A percentile compares a stretch with the other conserved stretches of the same genome.
Conservation (phyloP, 2,113 vertebrate genomes). For the Phylloscopus trochilus region DNA sequence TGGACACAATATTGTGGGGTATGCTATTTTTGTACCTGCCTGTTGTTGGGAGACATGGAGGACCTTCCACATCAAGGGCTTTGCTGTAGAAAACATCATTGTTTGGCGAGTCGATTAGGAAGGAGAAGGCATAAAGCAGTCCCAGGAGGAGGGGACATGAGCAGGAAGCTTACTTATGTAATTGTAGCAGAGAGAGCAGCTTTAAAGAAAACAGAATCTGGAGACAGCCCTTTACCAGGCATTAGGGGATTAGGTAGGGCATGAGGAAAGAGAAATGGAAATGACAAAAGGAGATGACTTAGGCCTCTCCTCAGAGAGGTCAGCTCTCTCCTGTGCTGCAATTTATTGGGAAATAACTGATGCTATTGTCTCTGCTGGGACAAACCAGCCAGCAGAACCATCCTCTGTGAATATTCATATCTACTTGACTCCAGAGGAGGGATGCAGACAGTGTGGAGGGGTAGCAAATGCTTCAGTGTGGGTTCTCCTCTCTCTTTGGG, state of each 20-base stretch:
- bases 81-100: background rate
- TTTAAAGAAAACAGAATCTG: constrained; percentile 4
- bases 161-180: background rate
- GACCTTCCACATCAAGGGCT: background rate
- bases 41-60: background rate
- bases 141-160: background rate
- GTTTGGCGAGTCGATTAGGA: background rate
- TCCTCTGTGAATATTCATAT: background rate
- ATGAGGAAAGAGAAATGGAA: constrained; percentile 18
- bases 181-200: background rate
- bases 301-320: background rate
- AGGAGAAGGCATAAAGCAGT: background rate
- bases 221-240: background rate
- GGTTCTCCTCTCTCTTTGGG: background rate
- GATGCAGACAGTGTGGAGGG: background rate
- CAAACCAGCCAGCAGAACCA: background rate
- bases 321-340: background rate
- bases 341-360: background rate
- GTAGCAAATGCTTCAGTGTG: background rate
- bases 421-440: background rate
- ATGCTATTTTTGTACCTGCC: constrained; percentile 5
- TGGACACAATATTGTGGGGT: background rate
- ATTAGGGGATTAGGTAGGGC: background rate
- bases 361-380: background rate
- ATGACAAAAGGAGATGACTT: background rate